These are phyloP conservation scores for Cecidostiba fungosa DNA, from an alignment of 2,888 invertebrate genomes.

Conservation along the genomic window DNA sequence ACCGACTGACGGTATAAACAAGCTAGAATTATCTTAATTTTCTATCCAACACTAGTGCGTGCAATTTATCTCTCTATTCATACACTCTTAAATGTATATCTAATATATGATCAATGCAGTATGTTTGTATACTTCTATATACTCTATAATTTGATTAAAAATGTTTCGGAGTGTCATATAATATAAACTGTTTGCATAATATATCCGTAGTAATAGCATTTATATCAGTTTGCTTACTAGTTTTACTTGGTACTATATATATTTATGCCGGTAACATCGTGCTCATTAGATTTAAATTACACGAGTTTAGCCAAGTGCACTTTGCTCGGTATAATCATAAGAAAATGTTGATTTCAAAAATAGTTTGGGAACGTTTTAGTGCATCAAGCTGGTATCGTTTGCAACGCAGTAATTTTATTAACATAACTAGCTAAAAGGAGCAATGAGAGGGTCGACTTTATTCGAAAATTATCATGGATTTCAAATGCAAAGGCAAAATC, in stretches of 20 bases:
- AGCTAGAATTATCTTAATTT: background rate
- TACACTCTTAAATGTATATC: too few relatives aligned
- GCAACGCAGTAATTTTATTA: too few relatives aligned
- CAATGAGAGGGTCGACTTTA: too few relatives aligned
- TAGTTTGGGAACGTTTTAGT: background rate
- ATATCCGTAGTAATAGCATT: background rate
- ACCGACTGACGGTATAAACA: background rate
- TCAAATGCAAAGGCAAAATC: background rate
- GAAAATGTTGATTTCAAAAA: background rate
- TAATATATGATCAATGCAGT: too few relatives aligned
- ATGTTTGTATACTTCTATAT: too few relatives aligned
- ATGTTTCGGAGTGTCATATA: background rate
- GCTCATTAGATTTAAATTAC: background rate
- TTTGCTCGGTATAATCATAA: constrained; percentile 1
- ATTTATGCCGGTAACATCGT: background rate
- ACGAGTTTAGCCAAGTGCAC: background rate
- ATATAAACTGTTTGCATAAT: too few relatives aligned
- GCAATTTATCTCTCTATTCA: too few relatives aligned
- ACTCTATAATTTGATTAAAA: background rate
- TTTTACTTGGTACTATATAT: background rate
- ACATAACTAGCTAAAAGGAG: too few relatives aligned
- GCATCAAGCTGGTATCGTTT: background rate
- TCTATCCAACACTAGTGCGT: background rate
- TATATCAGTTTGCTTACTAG: background rate
- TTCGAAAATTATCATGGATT: background rate